Conservation (phyloP, 2,113 vertebrate genomes). For the Pholis gunnellus region DNA sequence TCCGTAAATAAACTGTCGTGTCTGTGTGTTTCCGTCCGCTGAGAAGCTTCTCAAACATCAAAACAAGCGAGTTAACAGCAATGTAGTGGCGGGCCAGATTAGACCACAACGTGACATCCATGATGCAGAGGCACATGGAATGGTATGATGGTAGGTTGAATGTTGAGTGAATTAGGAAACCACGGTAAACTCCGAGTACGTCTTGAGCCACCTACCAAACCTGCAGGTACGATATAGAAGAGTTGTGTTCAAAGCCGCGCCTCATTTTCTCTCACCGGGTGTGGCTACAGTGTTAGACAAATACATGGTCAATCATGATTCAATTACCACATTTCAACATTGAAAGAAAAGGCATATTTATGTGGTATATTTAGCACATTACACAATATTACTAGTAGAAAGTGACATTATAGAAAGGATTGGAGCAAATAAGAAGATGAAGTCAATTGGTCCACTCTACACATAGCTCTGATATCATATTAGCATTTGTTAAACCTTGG, state of each 20-base stretch:
- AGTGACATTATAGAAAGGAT: neutral
- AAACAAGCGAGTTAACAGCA: conserved; percentile 36
- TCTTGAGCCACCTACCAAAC: neutral
- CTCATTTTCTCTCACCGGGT: neutral
- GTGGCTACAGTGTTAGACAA: too few species aligned
- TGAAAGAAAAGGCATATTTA: neutral
- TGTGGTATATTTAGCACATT: neutral
- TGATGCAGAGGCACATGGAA: conserved; percentile 10
- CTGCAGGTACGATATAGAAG: neutral
- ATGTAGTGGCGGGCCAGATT: neutral
- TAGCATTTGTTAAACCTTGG: neutral
- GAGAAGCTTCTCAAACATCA: conserved; percentile 33
- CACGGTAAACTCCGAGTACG: neutral
- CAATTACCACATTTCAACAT: neutral
- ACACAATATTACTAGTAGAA: neutral
- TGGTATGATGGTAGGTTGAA: neutral
- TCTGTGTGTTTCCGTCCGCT: conserved; percentile 29
- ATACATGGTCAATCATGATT: neutral
- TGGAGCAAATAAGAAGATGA: neutral
- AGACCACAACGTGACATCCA: conserved; percentile 37
- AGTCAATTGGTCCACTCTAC: neutral
- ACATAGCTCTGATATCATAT: neutral
- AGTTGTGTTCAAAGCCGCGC: too few species aligned
- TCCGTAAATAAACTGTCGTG: conserved; percentile 36
- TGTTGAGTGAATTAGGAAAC: conserved; percentile 7